phyloP scores from a whole-genome alignment of 2,888 invertebrate species.

The Dione juno region DNA sequence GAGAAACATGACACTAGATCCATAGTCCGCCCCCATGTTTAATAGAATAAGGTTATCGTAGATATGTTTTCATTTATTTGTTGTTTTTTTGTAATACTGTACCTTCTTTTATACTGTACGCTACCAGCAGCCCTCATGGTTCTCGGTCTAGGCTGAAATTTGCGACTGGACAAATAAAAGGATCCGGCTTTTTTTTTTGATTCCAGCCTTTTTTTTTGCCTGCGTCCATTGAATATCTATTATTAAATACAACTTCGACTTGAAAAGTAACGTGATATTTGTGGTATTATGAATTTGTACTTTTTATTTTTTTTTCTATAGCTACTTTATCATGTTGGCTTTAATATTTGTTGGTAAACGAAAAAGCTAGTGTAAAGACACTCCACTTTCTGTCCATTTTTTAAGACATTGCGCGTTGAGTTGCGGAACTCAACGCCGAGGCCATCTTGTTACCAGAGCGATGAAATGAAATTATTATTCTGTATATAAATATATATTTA shows the following conservation, averaged over 20 bases:
- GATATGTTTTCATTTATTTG: slow-evolving; percentile 66
- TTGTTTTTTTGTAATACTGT: slow-evolving; percentile 38
- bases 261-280: background rate
- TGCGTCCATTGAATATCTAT: background rate
- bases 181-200: slow-evolving; percentile 53
- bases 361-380: too few relatives aligned
- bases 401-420: background rate
- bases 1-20: slow-evolving; percentile 3
- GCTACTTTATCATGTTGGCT: too few relatives aligned
- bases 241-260: background rate
- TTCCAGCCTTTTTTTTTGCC: background rate
- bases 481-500: too few relatives aligned
- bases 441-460: background rate
- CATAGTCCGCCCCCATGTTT: slow-evolving; percentile 47
- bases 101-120: slow-evolving; percentile 39
- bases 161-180: slow-evolving; percentile 23
- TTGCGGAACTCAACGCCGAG: background rate
- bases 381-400: too few relatives aligned
- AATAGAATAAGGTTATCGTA: slow-evolving; percentile 71
- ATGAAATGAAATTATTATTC: background rate
- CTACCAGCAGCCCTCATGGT: slow-evolving; percentile 42
- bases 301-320: too few relatives aligned
- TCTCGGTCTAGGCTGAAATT: slow-evolving; percentile 21
- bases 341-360: too few relatives aligned
- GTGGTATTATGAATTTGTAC: background rate